phyloP scores from a whole-genome alignment of 2,113 vertebrate genomes.

The Hyla sarda region DNA sequence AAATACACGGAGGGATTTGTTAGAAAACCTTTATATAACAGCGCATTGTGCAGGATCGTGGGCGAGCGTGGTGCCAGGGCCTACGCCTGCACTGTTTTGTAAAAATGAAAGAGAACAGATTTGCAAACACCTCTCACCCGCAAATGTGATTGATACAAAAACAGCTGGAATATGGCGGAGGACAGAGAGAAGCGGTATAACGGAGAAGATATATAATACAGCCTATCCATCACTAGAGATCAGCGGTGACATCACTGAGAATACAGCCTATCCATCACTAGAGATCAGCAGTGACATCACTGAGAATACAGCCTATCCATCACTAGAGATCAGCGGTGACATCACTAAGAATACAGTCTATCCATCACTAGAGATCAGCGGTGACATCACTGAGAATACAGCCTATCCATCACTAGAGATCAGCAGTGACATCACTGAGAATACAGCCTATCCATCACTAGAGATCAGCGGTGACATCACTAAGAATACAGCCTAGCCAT shows the following conservation, averaged over 20 bases:
- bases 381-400: background rate
- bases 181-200: background rate
- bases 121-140: conserved; percentile 9
- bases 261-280: too few species aligned
- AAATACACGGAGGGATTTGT: conserved; percentile 48
- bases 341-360: background rate
- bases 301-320: background rate
- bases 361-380: background rate
- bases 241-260: background rate
- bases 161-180: background rate
- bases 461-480: background rate
- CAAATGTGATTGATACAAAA: conserved; percentile 17
- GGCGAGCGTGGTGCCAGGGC: conserved; percentile 1
- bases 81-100: conserved; percentile 38
- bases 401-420: too few species aligned
- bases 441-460: too few species aligned
- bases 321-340: background rate
- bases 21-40: conserved; percentile 35
- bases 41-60: conserved; percentile 10
- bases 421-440: too few species aligned
- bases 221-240: background rate
- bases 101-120: conserved; percentile 8
- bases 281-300: too few species aligned
- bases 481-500: background rate
- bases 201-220: background rate